phyloP scores from a whole-genome alignment of 2,113 vertebrate species.

The Paradoxurus hermaphroditus region DNA sequence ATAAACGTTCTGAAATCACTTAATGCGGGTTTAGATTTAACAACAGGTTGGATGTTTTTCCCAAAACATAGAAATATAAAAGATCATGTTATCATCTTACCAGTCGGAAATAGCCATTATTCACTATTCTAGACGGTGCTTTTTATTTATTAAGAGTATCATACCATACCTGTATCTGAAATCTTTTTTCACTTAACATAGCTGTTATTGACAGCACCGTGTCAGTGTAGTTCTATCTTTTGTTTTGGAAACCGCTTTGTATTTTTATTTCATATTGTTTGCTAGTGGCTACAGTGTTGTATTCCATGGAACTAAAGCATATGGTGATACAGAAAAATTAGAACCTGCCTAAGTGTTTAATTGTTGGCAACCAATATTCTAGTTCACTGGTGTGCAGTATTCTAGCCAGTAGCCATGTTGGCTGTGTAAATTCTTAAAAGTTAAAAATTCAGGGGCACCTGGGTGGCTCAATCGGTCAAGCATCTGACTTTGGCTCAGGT shows the following conservation, averaged over 20 bases:
- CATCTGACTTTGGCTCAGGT: too few species aligned
- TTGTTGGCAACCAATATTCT: not conserved
- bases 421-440: not conserved
- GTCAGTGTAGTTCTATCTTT: not conserved
- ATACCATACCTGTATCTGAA: not conserved
- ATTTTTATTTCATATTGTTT: not conserved
- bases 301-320: not conserved
- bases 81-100: not conserved
- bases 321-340: not conserved
- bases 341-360: not conserved
- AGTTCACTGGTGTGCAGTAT: not conserved
- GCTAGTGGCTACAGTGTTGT: not conserved
- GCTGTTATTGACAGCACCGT: not conserved
- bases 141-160: slow-evolving; percentile 12
- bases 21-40: not conserved
- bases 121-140: not conserved
- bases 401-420: not conserved
- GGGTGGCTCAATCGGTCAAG: too few species aligned
- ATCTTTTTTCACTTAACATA: not conserved
- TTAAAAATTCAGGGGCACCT: not conserved
- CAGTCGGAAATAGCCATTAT: not conserved
- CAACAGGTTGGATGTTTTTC: not conserved
- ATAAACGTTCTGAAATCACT: not conserved
- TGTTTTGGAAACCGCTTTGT: not conserved
- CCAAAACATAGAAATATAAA: not conserved